Conservation (phyloP, 2,113 vertebrate genomes). For the Mustela lutreola region DNA sequence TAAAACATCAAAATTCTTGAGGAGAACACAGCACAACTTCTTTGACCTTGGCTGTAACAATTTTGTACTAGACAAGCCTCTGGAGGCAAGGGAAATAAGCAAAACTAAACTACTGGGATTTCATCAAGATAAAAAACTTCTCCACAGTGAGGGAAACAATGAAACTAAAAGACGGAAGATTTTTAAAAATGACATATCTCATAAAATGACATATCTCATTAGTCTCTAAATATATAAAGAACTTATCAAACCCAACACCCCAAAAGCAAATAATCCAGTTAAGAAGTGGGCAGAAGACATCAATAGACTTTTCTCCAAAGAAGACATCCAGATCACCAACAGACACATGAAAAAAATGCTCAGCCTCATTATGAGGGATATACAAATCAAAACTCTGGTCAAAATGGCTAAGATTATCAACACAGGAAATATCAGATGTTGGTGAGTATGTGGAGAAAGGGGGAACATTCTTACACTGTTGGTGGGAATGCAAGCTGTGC, state of each 20-base stretch:
- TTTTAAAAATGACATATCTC: neutral
- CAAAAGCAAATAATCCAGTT: neutral
- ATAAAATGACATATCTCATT: neutral
- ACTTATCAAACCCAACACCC: neutral
- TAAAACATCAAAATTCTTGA: neutral
- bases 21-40: neutral
- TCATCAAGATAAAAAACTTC: neutral
- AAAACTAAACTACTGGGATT: neutral
- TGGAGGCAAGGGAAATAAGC: neutral
- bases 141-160: neutral
- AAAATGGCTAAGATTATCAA: too few relatives aligned
- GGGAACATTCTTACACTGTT: too few relatives aligned
- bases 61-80: neutral
- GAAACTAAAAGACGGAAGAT: neutral
- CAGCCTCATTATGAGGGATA: too few relatives aligned
- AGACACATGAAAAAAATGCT: too few relatives aligned
- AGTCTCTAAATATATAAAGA: neutral
- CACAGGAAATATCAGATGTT: too few relatives aligned
- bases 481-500: too few relatives aligned
- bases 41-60: neutral
- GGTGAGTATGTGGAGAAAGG: too few relatives aligned
- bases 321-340: too few relatives aligned
- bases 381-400: too few relatives aligned
- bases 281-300: too few relatives aligned
- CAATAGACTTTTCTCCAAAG: too few relatives aligned